phyloP scores from a whole-genome alignment of 2,888 invertebrate genomes.

The Trissoscelio sp. region DNA sequence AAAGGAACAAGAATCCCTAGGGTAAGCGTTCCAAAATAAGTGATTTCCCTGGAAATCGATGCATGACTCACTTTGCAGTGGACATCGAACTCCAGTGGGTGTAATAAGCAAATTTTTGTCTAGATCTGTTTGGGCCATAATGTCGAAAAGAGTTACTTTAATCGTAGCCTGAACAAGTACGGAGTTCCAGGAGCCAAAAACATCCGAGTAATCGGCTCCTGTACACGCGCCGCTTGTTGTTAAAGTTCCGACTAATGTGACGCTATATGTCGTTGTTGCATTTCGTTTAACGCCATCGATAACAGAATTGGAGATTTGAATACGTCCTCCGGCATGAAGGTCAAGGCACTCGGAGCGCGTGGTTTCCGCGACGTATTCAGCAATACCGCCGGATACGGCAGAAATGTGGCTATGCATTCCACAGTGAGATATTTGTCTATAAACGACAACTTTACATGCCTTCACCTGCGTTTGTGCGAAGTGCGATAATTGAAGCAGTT shows the following conservation, averaged over 20 bases:
- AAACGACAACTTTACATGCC: not conserved
- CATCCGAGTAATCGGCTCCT: not conserved
- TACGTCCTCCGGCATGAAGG: not conserved
- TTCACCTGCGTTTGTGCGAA: not conserved
- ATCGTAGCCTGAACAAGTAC: slow-evolving; percentile 1
- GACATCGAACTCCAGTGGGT: not conserved
- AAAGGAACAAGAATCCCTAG: not conserved
- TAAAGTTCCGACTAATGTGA: not conserved
- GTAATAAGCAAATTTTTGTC: slow-evolving; percentile 1
- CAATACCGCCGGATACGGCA: not conserved
- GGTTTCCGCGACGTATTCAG: not conserved
- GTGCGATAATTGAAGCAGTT: not conserved
- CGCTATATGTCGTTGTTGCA: not conserved
- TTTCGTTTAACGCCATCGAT: not conserved
- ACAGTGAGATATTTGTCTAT: not conserved
- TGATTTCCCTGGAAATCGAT: slow-evolving; percentile 9
- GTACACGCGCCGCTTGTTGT: not conserved
- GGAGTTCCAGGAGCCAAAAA: not conserved
- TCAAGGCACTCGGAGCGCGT: not conserved
- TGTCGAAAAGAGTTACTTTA: slow-evolving; percentile 17
- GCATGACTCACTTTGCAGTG: not conserved
- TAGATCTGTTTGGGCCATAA: not conserved
- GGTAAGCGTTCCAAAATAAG: not conserved
- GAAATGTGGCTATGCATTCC: not conserved
- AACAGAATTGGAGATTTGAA: not conserved